phyloP scores from a whole-genome alignment of 2,888 invertebrate species.

The Chloroclysta siterata region DNA sequence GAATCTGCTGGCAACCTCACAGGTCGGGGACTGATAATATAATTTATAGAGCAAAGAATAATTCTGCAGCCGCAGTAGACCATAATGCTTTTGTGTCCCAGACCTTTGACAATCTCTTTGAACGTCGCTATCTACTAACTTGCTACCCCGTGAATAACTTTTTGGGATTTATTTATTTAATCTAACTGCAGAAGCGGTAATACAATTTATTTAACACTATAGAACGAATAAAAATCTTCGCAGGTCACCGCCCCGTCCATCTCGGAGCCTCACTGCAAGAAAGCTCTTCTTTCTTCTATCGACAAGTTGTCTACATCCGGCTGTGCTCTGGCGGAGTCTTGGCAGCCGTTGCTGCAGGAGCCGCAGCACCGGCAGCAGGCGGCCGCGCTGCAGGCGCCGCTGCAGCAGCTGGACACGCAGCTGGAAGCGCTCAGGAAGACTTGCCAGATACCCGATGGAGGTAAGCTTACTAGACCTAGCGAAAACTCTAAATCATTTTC shows the following conservation, averaged over 20 bases:
- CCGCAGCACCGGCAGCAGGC: constrained; percentile 29
- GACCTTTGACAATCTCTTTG: no score
- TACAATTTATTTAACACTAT: no score
- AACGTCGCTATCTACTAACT: no score
- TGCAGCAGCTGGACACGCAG: constrained; percentile 39
- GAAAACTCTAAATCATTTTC: not conserved
- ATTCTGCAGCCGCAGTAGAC: no score
- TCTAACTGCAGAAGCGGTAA: no score
- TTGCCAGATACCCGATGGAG: constrained; percentile 23
- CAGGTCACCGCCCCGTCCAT: constrained; percentile 53
- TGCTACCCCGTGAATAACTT: no score
- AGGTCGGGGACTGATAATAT: constrained; percentile 31
- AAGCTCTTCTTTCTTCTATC: constrained; percentile 46
- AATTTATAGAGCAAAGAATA: no score
- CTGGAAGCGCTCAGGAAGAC: constrained; percentile 28
- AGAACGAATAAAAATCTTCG: not conserved
- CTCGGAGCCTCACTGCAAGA: constrained; percentile 49
- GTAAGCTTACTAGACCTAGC: constrained; percentile 1
- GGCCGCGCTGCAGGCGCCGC: constrained; percentile 36
- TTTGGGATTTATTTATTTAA: no score
- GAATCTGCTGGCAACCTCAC: constrained; percentile 46
- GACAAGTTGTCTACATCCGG: constrained; percentile 42
- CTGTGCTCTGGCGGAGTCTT: constrained; percentile 36
- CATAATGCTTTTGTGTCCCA: no score
- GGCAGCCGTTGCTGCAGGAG: constrained; percentile 32